Percentiles rank a stretch among this genome's conserved stretches.
Conservation (phyloP, 2,113 vertebrate species). For the Sclerurus mexicanus region DNA sequence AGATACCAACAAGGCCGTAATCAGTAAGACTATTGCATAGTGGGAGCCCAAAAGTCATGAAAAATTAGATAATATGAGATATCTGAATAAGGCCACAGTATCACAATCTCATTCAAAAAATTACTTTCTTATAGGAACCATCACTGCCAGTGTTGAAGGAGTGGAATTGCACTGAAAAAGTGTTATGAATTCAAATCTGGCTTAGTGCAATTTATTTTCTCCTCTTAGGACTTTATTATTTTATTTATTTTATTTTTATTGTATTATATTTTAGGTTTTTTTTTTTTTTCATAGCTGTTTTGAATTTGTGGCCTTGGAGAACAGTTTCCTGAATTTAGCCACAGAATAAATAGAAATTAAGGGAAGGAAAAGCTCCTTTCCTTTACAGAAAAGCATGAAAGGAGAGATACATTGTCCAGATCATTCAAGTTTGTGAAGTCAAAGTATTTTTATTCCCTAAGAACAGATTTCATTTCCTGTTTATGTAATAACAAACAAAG, state of each 20-base stretch:
- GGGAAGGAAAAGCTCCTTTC: neutral
- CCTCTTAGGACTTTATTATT: neutral
- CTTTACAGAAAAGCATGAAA: neutral
- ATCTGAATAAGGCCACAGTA: neutral
- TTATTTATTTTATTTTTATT: neutral
- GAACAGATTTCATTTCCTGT: neutral
- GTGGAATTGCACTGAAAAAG: fast-evolving
- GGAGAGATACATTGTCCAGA: fast-evolving
- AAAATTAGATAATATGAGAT: neutral
- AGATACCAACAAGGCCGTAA: neutral
- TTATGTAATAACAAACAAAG: neutral
- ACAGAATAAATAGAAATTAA: neutral
- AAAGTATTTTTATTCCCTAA: neutral
- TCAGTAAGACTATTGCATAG: neutral
- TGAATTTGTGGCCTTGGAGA: neutral
- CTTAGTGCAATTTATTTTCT: neutral
- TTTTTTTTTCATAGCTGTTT: neutral
- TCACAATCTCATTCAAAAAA: neutral
- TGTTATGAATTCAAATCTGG: neutral
- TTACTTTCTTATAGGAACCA: neutral
- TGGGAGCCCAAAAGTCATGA: neutral
- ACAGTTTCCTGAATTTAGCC: neutral
- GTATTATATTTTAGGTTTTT: neutral
- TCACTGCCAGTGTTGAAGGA: neutral
- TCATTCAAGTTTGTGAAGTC: neutral